Percentiles rank a stretch among this genome's conserved stretches.
Conservation (phyloP, 2,888 invertebrate genomes). For the Helicoverpa assulta region DNA sequence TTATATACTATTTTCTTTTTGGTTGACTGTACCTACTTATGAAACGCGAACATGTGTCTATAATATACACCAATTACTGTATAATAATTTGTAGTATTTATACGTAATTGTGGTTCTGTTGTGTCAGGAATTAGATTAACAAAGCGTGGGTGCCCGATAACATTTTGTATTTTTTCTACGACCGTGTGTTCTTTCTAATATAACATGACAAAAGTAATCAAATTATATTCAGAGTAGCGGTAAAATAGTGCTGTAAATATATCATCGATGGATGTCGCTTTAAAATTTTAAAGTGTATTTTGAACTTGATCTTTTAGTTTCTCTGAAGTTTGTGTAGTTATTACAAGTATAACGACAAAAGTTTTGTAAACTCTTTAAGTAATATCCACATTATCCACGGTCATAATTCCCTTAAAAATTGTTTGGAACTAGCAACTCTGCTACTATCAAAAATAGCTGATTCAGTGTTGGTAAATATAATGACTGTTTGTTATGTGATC, state of each 20-base stretch:
- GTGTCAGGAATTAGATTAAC: conserved; percentile 22
- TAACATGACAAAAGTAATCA: not conserved
- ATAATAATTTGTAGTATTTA: conserved; percentile 38
- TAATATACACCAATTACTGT: conserved; percentile 25
- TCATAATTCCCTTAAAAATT: too few relatives aligned
- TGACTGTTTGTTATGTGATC: not conserved
- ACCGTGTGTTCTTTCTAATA: conserved; percentile 2
- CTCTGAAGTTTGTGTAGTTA: too few relatives aligned
- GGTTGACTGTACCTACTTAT: conserved; percentile 40
- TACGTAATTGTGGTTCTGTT: conserved; percentile 12
- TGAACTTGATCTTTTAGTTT: too few relatives aligned
- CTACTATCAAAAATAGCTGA: not conserved
- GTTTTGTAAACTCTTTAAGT: too few relatives aligned
- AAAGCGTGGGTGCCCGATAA: not conserved
- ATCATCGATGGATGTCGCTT: too few relatives aligned
- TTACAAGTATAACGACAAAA: too few relatives aligned
- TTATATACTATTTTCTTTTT: not conserved
- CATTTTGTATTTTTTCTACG: not conserved
- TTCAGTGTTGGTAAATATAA: too few relatives aligned
- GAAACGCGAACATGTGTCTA: conserved; percentile 46
- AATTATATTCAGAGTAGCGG: too few relatives aligned
- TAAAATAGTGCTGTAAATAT: too few relatives aligned
- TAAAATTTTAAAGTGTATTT: too few relatives aligned
- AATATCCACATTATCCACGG: too few relatives aligned
- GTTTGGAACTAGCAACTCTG: too few relatives aligned